phyloP scores from a whole-genome alignment of 2,113 vertebrate genomes.

The Archilochus colubris region DNA sequence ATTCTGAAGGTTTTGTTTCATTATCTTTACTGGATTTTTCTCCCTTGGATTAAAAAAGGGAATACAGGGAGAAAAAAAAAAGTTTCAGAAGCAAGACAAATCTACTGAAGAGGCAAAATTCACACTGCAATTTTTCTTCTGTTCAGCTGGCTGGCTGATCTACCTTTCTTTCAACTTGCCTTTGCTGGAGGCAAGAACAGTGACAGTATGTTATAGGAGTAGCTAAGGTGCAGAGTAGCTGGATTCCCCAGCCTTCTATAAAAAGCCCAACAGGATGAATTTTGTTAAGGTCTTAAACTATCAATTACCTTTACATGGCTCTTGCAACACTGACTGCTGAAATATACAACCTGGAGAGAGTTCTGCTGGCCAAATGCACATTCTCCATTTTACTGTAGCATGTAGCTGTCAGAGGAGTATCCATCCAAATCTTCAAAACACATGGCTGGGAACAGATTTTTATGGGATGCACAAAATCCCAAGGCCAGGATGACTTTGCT shows the following conservation, averaged over 20 bases:
- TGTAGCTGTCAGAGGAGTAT: constrained; percentile 29
- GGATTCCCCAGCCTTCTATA: constrained; percentile 46
- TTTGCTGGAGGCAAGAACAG: constrained; percentile 57
- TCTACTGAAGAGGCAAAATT: constrained; percentile 25
- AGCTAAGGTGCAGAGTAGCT: constrained; percentile 44
- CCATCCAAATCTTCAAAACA: constrained; percentile 23
- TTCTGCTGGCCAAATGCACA: constrained; percentile 36
- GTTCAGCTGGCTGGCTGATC: constrained; percentile 18
- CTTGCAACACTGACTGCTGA: constrained; percentile 16
- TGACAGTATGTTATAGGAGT: constrained; percentile 42
- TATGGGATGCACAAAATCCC: constrained; percentile 41
- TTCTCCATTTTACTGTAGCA: neutral
- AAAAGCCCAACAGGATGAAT: constrained; percentile 56
- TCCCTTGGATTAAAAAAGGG: neutral
- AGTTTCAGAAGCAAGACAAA: neutral
- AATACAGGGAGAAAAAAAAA: neutral
- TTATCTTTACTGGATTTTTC: neutral
- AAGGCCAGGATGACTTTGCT: constrained; percentile 4
- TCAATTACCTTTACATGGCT: constrained; percentile 58
- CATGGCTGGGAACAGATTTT: neutral
- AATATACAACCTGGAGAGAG: constrained; percentile 32
- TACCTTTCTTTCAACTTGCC: constrained; percentile 57
- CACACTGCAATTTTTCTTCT: constrained; percentile 36
- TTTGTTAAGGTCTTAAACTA: constrained; percentile 56
- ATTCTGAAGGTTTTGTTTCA: neutral